Percentiles rank a stretch among this genome's conserved stretches.
Conservation (phyloP, 2,888 invertebrate genomes). For the Theretra japonica region DNA sequence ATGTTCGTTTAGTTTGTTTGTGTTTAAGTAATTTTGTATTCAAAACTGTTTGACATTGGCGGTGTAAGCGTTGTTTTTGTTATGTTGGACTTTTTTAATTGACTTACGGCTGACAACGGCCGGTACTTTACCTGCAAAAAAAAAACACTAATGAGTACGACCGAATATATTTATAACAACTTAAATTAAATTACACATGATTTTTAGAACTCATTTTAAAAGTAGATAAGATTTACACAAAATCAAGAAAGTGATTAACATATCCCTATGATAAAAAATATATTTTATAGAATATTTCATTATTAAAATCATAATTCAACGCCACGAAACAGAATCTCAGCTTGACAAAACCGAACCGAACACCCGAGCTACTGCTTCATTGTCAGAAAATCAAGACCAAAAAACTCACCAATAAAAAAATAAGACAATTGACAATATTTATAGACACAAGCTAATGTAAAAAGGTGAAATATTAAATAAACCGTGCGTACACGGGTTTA, state of each 20-base stretch:
- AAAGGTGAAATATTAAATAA: conserved; percentile 54
- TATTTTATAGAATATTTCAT: no score
- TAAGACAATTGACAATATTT: background rate
- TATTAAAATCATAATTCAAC: no score
- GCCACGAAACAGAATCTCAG: no score
- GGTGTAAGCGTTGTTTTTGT: background rate
- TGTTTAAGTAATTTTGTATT: conserved; percentile 53
- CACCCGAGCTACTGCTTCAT: no score
- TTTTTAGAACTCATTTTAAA: no score
- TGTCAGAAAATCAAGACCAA: no score
- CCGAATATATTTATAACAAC: background rate
- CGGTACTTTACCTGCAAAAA: conserved; percentile 67
- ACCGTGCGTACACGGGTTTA: conserved; percentile 64
- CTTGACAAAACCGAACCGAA: no score
- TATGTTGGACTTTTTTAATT: conserved; percentile 14
- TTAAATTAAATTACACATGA: no score
- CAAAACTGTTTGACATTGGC: conserved; percentile 40
- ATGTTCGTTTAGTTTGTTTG: conserved; percentile 71
- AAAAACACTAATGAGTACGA: conserved; percentile 35
- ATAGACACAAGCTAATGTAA: conserved; percentile 5
- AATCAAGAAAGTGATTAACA: no score
- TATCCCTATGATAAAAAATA: no score
- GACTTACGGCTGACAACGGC: conserved; percentile 49
- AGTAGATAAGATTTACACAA: no score
- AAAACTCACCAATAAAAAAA: no score